A percentile compares a stretch with the other conserved stretches of the same genome.
Conservation (phyloP, 2,888 invertebrate genomes). For the Caenorhabditis imperialis region DNA sequence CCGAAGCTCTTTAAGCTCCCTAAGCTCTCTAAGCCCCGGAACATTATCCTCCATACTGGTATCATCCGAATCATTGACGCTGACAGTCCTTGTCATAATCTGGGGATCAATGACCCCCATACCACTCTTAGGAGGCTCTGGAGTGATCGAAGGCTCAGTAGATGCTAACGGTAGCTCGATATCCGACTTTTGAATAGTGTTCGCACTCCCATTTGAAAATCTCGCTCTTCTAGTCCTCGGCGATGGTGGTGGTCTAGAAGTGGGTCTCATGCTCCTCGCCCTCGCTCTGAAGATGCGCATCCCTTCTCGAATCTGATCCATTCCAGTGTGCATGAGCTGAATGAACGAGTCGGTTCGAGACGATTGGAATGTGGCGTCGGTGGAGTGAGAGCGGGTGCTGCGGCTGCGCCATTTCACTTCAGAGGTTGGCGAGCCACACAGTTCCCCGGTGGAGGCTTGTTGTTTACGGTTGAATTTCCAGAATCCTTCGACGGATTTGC, state of each 20-base stretch:
- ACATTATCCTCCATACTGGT: conserved; percentile 27
- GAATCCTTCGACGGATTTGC: conserved; percentile 67
- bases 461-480: conserved; percentile 62
- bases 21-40: conserved; percentile 41
- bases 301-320: conserved; percentile 68
- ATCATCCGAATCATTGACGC: conserved; percentile 56
- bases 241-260: conserved; percentile 58
- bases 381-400: conserved; percentile 61
- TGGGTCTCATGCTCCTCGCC: conserved; percentile 62
- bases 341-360: conserved; percentile 66
- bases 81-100: conserved; percentile 47
- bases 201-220: conserved; percentile 42
- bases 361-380: conserved; percentile 61
- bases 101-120: conserved; percentile 6
- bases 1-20: too few species aligned
- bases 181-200: conserved; percentile 20
- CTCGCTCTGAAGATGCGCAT: conserved; percentile 56
- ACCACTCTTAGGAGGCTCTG: conserved; percentile 15
- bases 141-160: conserved; percentile 33
- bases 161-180: too few species aligned
- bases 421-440: conserved; percentile 45
- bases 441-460: conserved; percentile 43
- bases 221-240: conserved; percentile 44
- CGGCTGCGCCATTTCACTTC: conserved; percentile 57
- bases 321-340: conserved; percentile 66